A percentile compares a stretch with the other conserved stretches of the same genome.
phyloP scores from a whole-genome alignment of 2,113 vertebrate species.

The Bos taurus region DNA sequence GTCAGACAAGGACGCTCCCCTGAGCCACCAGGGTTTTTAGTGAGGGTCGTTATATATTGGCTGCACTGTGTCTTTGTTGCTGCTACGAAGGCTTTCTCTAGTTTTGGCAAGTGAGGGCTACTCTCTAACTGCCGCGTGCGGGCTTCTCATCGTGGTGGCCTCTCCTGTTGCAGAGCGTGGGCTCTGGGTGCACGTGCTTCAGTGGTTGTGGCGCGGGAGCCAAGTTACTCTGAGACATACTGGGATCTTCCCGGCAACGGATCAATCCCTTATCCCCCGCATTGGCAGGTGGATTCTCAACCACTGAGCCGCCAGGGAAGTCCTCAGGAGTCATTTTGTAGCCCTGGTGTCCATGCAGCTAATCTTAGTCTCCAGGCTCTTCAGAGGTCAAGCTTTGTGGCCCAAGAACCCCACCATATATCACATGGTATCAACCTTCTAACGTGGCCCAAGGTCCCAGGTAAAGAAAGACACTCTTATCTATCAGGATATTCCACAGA shows the following conservation, averaged over 20 bases:
- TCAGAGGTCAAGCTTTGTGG: background rate
- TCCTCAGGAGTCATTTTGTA: background rate
- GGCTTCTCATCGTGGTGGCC: background rate
- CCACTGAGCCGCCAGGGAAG: background rate
- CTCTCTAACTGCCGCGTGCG: rapidly evolving
- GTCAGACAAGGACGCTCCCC: background rate
- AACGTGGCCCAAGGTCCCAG: background rate
- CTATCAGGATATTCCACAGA: background rate
- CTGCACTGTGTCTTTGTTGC: background rate
- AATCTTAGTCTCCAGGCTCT: background rate
- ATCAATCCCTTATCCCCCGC: rapidly evolving
- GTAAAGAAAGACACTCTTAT: background rate
- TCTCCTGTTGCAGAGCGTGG: background rate
- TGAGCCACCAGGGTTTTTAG: background rate
- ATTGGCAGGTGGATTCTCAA: background rate
- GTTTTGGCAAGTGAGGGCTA: background rate
- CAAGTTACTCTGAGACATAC: background rate
- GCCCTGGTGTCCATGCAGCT: background rate
- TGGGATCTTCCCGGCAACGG: background rate
- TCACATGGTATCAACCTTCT: background rate
- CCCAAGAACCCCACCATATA: background rate
- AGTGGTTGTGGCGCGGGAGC: rapidly evolving
- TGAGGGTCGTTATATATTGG: background rate
- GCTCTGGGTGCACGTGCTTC: background rate
- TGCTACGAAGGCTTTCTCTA: background rate